Base-by-base conservation (phyloP, 1,140 invertebrate genomes). In the Akabosia matsudoensis region DNA sequence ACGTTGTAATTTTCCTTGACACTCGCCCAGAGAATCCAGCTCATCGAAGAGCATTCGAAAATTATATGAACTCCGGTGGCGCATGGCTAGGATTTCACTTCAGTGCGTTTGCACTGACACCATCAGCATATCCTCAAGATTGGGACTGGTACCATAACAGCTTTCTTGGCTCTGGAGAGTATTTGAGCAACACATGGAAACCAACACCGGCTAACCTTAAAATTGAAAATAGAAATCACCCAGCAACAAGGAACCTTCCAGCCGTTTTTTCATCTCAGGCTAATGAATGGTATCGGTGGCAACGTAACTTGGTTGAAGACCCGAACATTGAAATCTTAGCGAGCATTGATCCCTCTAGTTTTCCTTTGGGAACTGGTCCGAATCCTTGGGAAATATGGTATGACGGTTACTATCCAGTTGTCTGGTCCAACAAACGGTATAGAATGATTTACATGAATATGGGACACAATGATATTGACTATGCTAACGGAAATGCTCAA, bases 381-480 rank as follows among this genome's bases (percentile, higher is more conserved):
- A 76, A 79, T 33, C 72, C 78, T 45, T 24, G 34, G 45, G 74
- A 79, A 73, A 76, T 70, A 31, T 79, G 78, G 78, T 67, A 74
- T 26, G 34, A 33, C n/a, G 78, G 78, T 0, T 76, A 79, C 34
- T 79, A 76, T 52, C 78, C 78, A 0, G 71, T 79, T 54, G 78
- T 76, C 1, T 79, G 78, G 78, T 52, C 70, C 1, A 79, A 79
- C 31, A 64, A 56, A 61, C 73, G 76, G 18, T 79, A 79, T 70
- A 73, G 30, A 1, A 79, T 76, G 75, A 33, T 78, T 1, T 78
- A 78, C 33, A 31, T 71, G 31, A 78, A 78, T 61, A 73, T 79
- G 74, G 78, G 78, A 14, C 78, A 79, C 54, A 76, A 79, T 74
- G 78, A 79, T 71, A 79, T 79, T 24, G 78, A 79, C 75, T 79